These are phyloP conservation scores for Anguilla pacifica DNA, from an alignment of 2,797 vertebrate species.

Conservation along the genomic window DNA sequence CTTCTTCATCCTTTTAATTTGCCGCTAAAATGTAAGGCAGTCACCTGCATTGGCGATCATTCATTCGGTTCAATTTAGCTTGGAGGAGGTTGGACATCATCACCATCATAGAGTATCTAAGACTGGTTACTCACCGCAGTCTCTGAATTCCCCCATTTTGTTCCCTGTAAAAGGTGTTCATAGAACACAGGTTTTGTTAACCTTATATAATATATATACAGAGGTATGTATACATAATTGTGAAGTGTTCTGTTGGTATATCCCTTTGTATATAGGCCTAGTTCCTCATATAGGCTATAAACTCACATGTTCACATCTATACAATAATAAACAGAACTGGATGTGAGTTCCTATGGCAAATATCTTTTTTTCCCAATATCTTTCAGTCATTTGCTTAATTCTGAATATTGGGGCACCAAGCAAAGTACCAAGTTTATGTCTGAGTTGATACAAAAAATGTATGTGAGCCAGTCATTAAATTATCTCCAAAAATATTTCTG, in stretches of 20 bases:
- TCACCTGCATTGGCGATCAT: conserved; percentile 34
- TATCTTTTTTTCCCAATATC: neutral
- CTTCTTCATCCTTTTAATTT: conserved; percentile 37
- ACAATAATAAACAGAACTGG: neutral
- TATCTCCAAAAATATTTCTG: neutral
- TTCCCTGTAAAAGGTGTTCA: neutral
- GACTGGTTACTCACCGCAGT: neutral
- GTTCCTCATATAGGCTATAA: neutral
- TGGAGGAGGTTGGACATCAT: neutral
- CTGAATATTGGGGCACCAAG: neutral
- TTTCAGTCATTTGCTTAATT: neutral
- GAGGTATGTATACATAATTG: too few relatives aligned
- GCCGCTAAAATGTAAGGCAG: conserved; percentile 22
- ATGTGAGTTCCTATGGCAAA: neutral
- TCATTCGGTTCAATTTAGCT: conserved; percentile 31
- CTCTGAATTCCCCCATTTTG: neutral
- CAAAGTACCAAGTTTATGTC: neutral
- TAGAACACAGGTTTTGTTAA: neutral
- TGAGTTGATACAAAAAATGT: neutral
- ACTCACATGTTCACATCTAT: neutral
- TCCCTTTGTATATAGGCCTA: neutral
- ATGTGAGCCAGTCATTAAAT: neutral
- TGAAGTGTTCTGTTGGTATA: neutral
- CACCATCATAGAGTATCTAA: neutral
- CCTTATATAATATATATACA: neutral